Evolutionary conservation across 37 sponge, comb jelly and placozoan species (phyloP).

Genomic region (Tethya wilhelma): DNA sequence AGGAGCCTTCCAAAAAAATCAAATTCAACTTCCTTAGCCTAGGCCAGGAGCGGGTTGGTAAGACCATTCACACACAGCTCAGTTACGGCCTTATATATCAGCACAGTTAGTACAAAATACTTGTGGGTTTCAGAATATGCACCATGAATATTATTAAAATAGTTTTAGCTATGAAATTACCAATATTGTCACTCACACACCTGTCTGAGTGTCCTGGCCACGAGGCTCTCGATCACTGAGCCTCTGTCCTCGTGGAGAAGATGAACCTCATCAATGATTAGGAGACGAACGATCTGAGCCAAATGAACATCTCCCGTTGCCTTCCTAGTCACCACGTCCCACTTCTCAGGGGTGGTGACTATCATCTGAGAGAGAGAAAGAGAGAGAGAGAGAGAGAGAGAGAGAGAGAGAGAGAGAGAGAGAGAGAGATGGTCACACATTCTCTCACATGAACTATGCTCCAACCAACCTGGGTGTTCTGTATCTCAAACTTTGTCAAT

Average conservation of each 20-base stretch:
- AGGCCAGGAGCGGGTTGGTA: too few species aligned
- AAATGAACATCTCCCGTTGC: constrained; percentile 94
- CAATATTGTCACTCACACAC: constrained; percentile 21
- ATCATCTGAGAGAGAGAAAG: constrained; percentile 84
- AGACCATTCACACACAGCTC: not conserved
- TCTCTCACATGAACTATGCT: not conserved
- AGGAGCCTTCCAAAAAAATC: too few species aligned
- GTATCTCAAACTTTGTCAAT: constrained; percentile 93
- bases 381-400: too few species aligned
- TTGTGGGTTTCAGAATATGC: too few species aligned
- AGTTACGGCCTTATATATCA: not conserved
- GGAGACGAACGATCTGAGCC: constrained; percentile 87
- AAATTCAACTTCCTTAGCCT: too few species aligned
- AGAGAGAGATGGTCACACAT: not conserved
- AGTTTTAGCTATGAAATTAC: too few species aligned
- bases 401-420: not conserved
- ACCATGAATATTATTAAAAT: too few species aligned
- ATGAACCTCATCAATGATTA: constrained; percentile 98
- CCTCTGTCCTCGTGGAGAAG: constrained; percentile 98
- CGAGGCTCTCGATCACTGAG: constrained; percentile 95
- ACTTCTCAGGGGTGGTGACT: constrained; percentile 99
- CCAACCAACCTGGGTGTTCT: constrained; percentile 82
- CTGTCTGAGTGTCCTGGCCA: constrained; percentile 97
- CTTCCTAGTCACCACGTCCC: constrained; percentile 99
- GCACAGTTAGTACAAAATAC: too few species aligned